Evolutionary conservation across 1,140 invertebrate genomes (phyloP).

Genomic region (Pseudobourletiella spinata): DNA sequence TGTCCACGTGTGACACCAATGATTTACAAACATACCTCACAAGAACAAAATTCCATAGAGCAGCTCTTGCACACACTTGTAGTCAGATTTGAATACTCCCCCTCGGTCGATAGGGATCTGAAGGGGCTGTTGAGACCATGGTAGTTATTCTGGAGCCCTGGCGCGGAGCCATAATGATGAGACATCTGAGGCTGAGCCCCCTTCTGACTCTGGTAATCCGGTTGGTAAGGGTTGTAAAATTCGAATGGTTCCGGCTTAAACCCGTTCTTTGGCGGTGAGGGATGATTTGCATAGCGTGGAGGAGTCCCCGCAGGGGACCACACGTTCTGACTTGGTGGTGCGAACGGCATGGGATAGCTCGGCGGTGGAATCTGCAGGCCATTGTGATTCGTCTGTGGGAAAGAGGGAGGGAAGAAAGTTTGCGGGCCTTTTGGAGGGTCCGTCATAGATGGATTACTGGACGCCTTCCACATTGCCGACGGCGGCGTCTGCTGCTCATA

Average conservation of each 20-base stretch:
- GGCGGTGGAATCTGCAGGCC: too few relatives aligned
- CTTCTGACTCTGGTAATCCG: background rate
- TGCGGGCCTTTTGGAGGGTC: too few relatives aligned
- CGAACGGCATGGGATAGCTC: too few relatives aligned
- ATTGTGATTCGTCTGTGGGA: too few relatives aligned
- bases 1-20: too few relatives aligned
- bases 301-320: background rate
- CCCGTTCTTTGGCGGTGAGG: background rate
- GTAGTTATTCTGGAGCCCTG: background rate
- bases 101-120: background rate
- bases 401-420: too few relatives aligned
- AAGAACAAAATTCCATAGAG: constrained; percentile 19
- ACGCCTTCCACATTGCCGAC: too few relatives aligned
- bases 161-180: background rate
- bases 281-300: background rate
- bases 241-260: background rate
- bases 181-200: background rate
- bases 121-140: background rate
- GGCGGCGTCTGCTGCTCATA: background rate
- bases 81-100: background rate
- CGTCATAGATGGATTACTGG: too few relatives aligned
- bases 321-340: background rate
- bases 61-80: constrained; percentile 3
- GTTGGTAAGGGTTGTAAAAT: background rate
- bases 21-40: too few relatives aligned